A percentile compares a stretch with the other conserved stretches of the same genome.
phyloP scores from a whole-genome alignment of 1,140 invertebrate species.

The Paraescarpia echinospica region DNA sequence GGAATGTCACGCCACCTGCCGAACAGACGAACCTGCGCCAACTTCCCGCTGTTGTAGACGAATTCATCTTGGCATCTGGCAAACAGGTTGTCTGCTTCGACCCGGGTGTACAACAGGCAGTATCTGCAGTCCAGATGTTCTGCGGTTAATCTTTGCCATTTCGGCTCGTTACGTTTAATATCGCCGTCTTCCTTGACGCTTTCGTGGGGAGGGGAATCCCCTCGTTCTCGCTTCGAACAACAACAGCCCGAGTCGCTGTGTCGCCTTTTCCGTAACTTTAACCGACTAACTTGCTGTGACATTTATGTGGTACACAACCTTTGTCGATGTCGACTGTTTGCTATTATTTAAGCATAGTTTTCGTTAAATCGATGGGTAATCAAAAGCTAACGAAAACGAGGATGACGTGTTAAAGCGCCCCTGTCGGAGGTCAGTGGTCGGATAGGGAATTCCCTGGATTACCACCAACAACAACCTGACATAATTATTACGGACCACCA shows the following conservation, averaged over 20 bases:
- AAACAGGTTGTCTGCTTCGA: slow-evolving; percentile 42
- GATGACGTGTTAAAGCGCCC: background rate
- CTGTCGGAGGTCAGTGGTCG: background rate
- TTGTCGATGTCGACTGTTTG: background rate
- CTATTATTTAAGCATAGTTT: background rate
- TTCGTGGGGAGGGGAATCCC: background rate
- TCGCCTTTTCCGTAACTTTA: background rate
- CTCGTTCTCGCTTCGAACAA: background rate
- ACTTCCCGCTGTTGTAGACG: slow-evolving; percentile 52
- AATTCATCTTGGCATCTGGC: slow-evolving; percentile 41
- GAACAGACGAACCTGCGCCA: slow-evolving; percentile 67
- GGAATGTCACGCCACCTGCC: slow-evolving; percentile 71
- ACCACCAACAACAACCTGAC: background rate
- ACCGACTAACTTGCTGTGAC: background rate
- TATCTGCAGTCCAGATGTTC: slow-evolving; percentile 47
- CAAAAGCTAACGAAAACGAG: background rate
- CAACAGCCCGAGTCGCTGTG: background rate
- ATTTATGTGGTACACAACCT: background rate
- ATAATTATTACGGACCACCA: background rate
- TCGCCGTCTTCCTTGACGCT: background rate
- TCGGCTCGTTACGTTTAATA: background rate
- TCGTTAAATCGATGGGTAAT: background rate
- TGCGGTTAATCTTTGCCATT: background rate
- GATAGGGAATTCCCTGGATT: background rate
- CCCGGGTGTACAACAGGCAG: slow-evolving; percentile 35